Evolutionary conservation across 2,888 invertebrate genomes (phyloP).

Genomic region (Brenthis hecate): DNA sequence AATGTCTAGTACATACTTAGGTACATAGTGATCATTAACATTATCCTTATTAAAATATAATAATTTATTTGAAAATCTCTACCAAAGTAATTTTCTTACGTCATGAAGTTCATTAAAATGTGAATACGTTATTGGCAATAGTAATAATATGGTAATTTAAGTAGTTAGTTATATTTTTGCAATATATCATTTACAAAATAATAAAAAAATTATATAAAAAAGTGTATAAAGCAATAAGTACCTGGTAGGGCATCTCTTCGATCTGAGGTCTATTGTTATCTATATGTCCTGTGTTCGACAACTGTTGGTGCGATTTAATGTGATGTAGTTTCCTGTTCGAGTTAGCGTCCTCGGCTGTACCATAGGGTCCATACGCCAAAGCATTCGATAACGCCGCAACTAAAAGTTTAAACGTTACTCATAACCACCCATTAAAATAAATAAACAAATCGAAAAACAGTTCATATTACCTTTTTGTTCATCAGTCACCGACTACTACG

Average conservation of each 20-base stretch:
- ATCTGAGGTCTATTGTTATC: slow-evolving; percentile 62
- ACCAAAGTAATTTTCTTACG: slow-evolving; percentile 5
- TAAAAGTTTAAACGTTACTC: slow-evolving; percentile 51
- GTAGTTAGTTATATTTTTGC: background rate
- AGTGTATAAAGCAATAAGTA: slow-evolving; percentile 41
- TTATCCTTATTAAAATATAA: slow-evolving; percentile 2
- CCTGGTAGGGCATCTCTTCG: slow-evolving; percentile 85
- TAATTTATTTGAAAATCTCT: background rate
- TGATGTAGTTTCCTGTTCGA: slow-evolving; percentile 71
- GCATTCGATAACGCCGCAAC: slow-evolving; percentile 81
- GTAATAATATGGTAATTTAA: slow-evolving; percentile 1
- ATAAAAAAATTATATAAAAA: background rate
- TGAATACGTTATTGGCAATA: background rate
- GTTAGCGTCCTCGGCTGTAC: slow-evolving; percentile 67
- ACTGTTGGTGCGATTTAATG: slow-evolving; percentile 78
- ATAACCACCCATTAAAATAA: slow-evolving; percentile 9
- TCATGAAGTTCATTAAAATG: slow-evolving; percentile 2
- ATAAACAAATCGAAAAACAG: slow-evolving; percentile 20
- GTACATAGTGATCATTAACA: background rate
- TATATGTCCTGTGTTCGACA: slow-evolving; percentile 67
- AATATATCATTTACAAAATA: background rate
- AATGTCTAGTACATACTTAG: background rate
- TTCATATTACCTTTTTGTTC: slow-evolving; percentile 38
- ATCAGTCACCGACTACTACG: background rate
- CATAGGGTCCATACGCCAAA: slow-evolving; percentile 83